Evolutionary conservation across 2,888 invertebrate species (phyloP).

Genomic region (Acanthopleura granulata): DNA sequence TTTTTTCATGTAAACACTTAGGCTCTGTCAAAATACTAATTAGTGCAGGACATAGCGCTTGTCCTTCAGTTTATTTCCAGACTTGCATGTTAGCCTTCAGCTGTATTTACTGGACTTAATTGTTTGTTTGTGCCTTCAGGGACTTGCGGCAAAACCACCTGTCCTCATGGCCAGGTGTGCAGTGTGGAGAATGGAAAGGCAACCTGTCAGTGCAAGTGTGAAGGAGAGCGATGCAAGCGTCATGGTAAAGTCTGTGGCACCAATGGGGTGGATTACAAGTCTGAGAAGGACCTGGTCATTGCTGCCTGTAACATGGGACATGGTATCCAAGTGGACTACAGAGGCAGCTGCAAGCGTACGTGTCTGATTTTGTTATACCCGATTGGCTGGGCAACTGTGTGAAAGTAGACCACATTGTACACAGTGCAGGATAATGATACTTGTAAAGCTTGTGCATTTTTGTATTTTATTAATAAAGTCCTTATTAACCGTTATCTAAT

Average conservation of each 20-base stretch:
- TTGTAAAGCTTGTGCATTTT: no score
- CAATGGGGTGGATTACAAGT: conserved; percentile 1
- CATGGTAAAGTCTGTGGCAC: conserved; percentile 18
- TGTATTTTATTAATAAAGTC: no score
- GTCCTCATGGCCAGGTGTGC: conserved; percentile 5
- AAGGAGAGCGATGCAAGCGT: background rate
- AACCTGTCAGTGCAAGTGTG: conserved; percentile 9
- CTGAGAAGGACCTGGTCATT: conserved; percentile 11
- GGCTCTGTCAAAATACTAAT: no score
- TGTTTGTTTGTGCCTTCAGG: background rate
- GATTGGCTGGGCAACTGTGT: no score
- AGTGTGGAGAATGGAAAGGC: conserved; percentile 3
- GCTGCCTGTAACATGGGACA: conserved; percentile 2
- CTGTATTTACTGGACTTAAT: background rate
- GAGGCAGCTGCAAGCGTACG: conserved; percentile 10
- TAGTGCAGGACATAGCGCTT: no score
- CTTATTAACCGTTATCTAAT: no score
- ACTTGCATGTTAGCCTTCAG: no score
- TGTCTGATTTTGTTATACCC: background rate
- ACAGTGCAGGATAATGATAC: no score
- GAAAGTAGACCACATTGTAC: no score
- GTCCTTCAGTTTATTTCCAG: no score
- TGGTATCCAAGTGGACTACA: conserved; percentile 10
- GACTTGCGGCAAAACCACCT: conserved; percentile 8
- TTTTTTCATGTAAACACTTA: no score